Evolutionary conservation across 2,888 invertebrate species (phyloP).

Genomic region (Ochropleura leucogaster): DNA sequence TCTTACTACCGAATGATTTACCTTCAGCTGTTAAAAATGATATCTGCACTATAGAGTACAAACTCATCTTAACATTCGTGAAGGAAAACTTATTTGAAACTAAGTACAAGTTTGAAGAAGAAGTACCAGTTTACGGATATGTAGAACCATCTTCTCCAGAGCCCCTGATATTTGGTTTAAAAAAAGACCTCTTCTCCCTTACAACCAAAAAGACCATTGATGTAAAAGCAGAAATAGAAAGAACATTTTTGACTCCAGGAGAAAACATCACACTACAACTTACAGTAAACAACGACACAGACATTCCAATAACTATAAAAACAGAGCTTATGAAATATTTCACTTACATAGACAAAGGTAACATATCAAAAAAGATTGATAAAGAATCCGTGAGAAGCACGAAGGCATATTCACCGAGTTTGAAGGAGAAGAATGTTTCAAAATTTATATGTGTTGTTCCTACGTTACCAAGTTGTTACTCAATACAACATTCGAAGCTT

Average conservation of each 20-base stretch:
- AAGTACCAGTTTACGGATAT: conserved; percentile 41
- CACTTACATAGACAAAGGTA: conserved; percentile 29
- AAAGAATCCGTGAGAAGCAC: conserved; percentile 37
- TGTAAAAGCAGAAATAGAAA: conserved; percentile 41
- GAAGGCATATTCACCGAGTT: conserved; percentile 26
- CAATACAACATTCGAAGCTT: conserved; percentile 66
- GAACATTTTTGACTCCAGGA: conserved; percentile 51
- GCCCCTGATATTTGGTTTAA: conserved; percentile 38
- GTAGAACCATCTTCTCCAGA: conserved; percentile 31
- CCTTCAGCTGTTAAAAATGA: conserved; percentile 42
- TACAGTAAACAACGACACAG: conserved; percentile 36
- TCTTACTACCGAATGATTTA: conserved; percentile 45
- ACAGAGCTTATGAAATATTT: conserved; percentile 43
- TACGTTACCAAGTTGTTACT: conserved; percentile 58
- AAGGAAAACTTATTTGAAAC: conserved; percentile 27
- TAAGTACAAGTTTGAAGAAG: conserved; percentile 21
- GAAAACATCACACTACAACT: conserved; percentile 43
- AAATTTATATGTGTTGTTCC: conserved; percentile 48
- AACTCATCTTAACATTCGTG: conserved; percentile 30
- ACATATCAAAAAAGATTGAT: not conserved
- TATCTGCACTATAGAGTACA: conserved; percentile 40
- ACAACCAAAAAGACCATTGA: conserved; percentile 14
- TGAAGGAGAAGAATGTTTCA: conserved; percentile 52
- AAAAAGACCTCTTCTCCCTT: conserved; percentile 34
- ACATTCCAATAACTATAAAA: conserved; percentile 37